Percentiles rank a stretch among this genome's conserved stretches.
These are phyloP conservation scores for Paratrypauchen microcephalus DNA, from an alignment of 2,797 vertebrate genomes.

Conservation along the genomic window DNA sequence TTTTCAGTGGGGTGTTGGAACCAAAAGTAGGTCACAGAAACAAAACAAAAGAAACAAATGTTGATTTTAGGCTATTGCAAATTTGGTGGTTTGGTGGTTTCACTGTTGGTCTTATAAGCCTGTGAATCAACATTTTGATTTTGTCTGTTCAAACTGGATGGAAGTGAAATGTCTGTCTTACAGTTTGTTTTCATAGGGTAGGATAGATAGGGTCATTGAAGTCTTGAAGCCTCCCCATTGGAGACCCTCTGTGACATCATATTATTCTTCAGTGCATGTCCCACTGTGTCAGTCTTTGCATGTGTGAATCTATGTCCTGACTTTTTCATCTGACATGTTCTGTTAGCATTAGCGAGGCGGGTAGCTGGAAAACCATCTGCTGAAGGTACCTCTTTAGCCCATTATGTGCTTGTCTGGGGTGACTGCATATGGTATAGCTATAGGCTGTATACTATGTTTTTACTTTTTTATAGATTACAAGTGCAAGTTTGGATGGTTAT, in stretches of 20 bases:
- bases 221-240: background rate
- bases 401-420: constrained; percentile 64
- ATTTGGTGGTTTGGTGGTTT: too few relatives aligned
- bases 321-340: constrained; percentile 53
- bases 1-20: too few relatives aligned
- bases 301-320: constrained; percentile 18
- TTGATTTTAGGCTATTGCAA: too few relatives aligned
- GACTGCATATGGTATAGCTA: constrained; percentile 28
- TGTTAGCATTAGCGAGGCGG: constrained; percentile 64
- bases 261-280: background rate
- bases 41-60: too few relatives aligned
- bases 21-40: too few relatives aligned
- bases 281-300: background rate
- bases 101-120: too few relatives aligned
- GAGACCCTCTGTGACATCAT: background rate
- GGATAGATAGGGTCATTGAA: background rate
- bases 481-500: background rate
- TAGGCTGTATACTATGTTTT: constrained; percentile 9
- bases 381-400: constrained; percentile 64
- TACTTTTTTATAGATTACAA: background rate
- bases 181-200: too few relatives aligned
- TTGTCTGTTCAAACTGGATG: too few relatives aligned
- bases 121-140: too few relatives aligned
- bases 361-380: constrained; percentile 68
- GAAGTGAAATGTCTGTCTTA: background rate